These are phyloP conservation scores for Dasypogon diadema DNA, from an alignment of 2,888 invertebrate genomes.

Conservation along the genomic window DNA sequence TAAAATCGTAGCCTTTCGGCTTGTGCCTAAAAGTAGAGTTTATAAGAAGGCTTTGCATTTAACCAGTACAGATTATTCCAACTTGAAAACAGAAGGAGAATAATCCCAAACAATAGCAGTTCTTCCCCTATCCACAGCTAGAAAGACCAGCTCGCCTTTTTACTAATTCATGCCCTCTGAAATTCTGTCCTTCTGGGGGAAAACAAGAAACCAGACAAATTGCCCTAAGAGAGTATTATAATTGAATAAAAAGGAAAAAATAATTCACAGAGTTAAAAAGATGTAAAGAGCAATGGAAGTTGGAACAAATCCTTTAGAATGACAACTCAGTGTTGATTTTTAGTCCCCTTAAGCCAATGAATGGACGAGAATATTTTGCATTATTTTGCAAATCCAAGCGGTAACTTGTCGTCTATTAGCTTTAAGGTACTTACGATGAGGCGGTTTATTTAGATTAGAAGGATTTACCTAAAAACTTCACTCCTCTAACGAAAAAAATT, in stretches of 20 bases:
- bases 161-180: neutral
- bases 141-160: neutral
- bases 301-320: neutral
- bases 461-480: too few species aligned
- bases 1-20: neutral
- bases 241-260: neutral
- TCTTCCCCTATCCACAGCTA: too few species aligned
- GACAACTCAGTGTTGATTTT: neutral
- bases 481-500: too few species aligned
- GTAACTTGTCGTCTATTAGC: constrained; percentile 32
- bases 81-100: neutral
- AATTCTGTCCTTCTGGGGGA: neutral
- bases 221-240: neutral
- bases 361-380: neutral
- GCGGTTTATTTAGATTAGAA: neutral
- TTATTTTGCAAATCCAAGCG: constrained; percentile 23
- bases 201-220: neutral
- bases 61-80: neutral
- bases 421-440: neutral
- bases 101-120: neutral
- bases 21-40: neutral
- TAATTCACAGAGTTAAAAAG: neutral
- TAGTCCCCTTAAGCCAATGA: neutral
- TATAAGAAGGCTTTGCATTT: neutral
- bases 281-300: neutral